phyloP scores from a whole-genome alignment of 2,888 invertebrate genomes.

The Linyphia triangularis region DNA sequence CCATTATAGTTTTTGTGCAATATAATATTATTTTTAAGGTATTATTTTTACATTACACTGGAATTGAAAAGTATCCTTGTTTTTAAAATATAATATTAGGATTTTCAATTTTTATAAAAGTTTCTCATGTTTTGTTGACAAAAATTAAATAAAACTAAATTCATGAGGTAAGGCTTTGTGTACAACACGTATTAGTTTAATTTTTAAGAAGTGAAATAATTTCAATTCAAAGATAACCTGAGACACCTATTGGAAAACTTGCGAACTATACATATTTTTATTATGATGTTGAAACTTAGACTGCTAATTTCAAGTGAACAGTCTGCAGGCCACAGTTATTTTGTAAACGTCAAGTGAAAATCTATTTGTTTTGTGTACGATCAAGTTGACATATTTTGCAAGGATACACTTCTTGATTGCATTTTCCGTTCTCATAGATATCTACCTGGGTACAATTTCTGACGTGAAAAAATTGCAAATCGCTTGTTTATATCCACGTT shows the following conservation, averaged over 20 bases:
- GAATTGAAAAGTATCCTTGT: not conserved
- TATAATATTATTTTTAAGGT: constrained; percentile 10
- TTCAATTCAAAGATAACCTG: not conserved
- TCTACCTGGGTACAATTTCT: not conserved
- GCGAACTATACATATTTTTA: not conserved
- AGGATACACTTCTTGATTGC: not conserved
- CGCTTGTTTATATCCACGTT: constrained; percentile 63
- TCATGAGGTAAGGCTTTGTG: not conserved
- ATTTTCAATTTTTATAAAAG: too few species aligned
- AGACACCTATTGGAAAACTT: constrained; percentile 15
- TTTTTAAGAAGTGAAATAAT: constrained; percentile 5
- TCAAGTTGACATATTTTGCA: not conserved
- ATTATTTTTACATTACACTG: not conserved
- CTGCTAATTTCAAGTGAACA: not conserved
- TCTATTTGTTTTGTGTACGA: not conserved
- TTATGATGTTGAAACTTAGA: not conserved
- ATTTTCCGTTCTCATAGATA: not conserved
- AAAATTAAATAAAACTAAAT: not conserved
- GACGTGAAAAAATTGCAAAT: not conserved
- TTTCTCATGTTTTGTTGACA: too few species aligned
- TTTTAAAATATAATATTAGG: too few species aligned
- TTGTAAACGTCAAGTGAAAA: not conserved
- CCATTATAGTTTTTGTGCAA: constrained; percentile 43
- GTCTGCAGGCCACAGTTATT: not conserved
- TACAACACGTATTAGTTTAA: not conserved